phyloP scores from a whole-genome alignment of 2,113 vertebrate species.

The Brachypodius melanocephalos region DNA sequence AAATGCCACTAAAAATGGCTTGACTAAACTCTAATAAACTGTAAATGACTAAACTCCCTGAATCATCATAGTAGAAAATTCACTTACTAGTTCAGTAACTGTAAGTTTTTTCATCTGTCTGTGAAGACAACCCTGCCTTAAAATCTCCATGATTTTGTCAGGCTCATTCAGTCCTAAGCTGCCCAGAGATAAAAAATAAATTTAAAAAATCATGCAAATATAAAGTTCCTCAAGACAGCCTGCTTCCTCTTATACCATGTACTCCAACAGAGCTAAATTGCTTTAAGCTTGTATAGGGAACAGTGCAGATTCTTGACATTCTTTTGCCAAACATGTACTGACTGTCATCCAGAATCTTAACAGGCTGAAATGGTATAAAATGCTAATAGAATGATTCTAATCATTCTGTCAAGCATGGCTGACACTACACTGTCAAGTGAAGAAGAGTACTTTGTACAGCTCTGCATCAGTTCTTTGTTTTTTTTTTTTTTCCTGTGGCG shows the following conservation, averaged over 20 bases:
- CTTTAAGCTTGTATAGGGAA: background rate
- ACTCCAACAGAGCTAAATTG: background rate
- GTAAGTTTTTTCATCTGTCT: background rate
- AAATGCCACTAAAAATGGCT: background rate
- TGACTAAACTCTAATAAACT: background rate
- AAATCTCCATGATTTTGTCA: background rate
- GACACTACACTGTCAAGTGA: background rate
- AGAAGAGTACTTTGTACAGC: background rate
- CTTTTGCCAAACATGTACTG: background rate
- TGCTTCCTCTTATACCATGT: background rate
- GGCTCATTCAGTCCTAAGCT: background rate
- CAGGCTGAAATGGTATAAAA: background rate
- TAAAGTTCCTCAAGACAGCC: background rate
- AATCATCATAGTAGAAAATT: background rate
- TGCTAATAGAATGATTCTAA: background rate
- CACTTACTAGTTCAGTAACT: background rate
- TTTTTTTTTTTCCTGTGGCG: background rate
- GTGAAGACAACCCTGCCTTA: background rate
- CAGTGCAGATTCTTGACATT: background rate
- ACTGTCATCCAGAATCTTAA: background rate
- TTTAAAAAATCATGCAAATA: background rate
- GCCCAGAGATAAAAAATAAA: background rate
- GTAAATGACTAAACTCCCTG: background rate
- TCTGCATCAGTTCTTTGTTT: background rate
- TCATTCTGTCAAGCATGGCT: background rate